Conservation (phyloP, 2,113 vertebrate species). For the Dicrurus megarhynchus region DNA sequence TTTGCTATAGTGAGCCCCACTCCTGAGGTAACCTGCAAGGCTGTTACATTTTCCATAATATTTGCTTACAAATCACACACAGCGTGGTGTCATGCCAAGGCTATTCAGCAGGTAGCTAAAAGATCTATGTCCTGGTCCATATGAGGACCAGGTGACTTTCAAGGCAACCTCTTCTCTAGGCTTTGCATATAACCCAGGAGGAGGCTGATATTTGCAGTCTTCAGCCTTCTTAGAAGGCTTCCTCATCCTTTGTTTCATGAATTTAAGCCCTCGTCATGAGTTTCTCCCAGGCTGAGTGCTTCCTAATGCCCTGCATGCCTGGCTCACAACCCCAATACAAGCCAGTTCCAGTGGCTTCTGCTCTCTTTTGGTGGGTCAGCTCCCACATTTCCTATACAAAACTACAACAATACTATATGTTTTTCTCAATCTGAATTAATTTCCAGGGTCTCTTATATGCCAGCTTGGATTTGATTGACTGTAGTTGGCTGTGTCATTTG, state of each 20-base stretch:
- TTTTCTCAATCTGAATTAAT: background rate
- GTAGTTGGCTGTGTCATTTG: background rate
- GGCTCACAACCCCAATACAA: accelerated
- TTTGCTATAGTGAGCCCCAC: accelerated
- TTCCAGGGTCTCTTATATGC: background rate
- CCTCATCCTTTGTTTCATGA: background rate
- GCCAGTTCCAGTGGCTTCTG: background rate
- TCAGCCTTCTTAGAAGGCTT: background rate
- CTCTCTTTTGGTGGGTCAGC: background rate
- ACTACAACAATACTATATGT: background rate
- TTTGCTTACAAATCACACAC: background rate
- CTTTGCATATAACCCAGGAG: background rate
- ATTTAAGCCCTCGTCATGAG: background rate
- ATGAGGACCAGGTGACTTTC: background rate
- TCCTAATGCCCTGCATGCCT: accelerated
- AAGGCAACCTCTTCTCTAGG: background rate
- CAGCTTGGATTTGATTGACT: background rate
- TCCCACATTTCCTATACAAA: background rate
- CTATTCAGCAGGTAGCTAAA: background rate
- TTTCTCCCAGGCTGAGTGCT: background rate
- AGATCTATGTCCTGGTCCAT: background rate
- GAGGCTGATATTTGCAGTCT: background rate
- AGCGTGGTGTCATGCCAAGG: background rate
- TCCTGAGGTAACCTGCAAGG: background rate
- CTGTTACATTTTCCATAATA: background rate